Evolutionary conservation across 2,888 invertebrate genomes (phyloP).

Genomic region (Callyntrura sp.): DNA sequence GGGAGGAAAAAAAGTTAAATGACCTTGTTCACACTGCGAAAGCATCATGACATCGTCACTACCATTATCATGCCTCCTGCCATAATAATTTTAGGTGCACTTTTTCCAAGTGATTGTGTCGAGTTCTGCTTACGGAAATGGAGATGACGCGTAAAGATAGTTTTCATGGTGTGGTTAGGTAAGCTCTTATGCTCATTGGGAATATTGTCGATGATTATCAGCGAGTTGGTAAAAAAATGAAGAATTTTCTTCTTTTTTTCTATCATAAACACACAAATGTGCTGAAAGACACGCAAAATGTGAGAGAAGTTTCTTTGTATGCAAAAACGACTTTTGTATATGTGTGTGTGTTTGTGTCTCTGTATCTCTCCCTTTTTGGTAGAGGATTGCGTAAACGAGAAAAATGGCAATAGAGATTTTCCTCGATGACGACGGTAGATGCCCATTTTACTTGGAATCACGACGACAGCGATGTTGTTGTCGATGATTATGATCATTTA

Average conservation of each 20-base stretch:
- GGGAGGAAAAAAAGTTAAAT: too few species aligned
- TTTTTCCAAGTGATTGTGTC: constrained; percentile 43
- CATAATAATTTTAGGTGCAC: constrained; percentile 38
- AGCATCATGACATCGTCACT: too few species aligned
- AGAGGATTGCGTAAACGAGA: not conserved
- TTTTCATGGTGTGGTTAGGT: too few species aligned
- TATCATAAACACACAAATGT: not conserved
- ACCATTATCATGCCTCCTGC: too few species aligned
- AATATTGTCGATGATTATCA: constrained; percentile 29
- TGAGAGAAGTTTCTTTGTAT: too few species aligned
- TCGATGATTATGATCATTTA: constrained; percentile 23
- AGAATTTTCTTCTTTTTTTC: constrained; percentile 14
- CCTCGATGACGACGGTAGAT: too few species aligned
- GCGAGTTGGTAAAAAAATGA: constrained; percentile 21
- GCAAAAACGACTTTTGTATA: too few species aligned
- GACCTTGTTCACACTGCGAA: constrained; percentile 40
- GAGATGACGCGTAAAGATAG: constrained; percentile 41
- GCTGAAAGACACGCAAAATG: too few species aligned
- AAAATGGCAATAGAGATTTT: constrained; percentile 55
- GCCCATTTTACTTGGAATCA: too few species aligned
- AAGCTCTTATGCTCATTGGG: constrained; percentile 25
- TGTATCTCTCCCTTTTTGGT: constrained; percentile 3
- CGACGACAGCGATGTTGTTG: not conserved
- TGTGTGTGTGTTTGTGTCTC: too few species aligned
- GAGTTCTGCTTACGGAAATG: constrained; percentile 26